phyloP scores from a whole-genome alignment of 1,140 invertebrate genomes.

The Scaptomyza graminum region DNA sequence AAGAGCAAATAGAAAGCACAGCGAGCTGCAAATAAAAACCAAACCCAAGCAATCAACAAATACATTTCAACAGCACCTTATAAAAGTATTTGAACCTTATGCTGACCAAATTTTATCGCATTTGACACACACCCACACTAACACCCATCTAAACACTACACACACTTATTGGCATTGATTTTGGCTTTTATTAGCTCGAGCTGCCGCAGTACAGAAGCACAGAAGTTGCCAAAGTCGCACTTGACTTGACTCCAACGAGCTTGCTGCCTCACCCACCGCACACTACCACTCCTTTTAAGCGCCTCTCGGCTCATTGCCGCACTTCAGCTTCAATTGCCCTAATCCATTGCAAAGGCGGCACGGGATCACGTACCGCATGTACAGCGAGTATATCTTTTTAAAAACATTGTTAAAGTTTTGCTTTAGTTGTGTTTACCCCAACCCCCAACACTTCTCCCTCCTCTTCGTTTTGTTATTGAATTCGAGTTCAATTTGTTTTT shows the following conservation, averaged over 20 bases:
- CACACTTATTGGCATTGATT: conserved; percentile 65
- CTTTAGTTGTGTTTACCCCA: conserved; percentile 55
- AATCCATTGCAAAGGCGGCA: conserved; percentile 72
- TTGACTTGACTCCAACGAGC: conserved; percentile 47
- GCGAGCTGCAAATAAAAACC: conserved; percentile 72
- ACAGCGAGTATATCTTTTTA: conserved; percentile 76
- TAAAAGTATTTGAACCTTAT: conserved; percentile 82
- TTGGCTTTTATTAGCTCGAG: conserved; percentile 77
- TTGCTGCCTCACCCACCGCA: background rate
- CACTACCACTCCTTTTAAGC: background rate
- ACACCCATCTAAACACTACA: conserved; percentile 8
- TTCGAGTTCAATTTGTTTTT: conserved; percentile 83
- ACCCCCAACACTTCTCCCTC: conserved; percentile 3
- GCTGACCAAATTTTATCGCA: conserved; percentile 80
- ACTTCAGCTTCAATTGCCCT: conserved; percentile 74
- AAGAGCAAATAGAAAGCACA: conserved; percentile 64
- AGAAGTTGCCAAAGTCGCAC: conserved; percentile 46
- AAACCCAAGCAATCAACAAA: conserved; percentile 80
- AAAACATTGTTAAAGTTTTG: conserved; percentile 81
- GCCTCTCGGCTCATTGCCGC: background rate
- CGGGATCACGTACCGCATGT: conserved; percentile 74
- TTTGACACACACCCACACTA: conserved; percentile 63
- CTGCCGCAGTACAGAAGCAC: conserved; percentile 37
- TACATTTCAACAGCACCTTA: conserved; percentile 81
- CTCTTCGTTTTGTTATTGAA: conserved; percentile 74